These are phyloP conservation scores for Megaceryle maxima DNA, from an alignment of 2,113 vertebrate genomes.

Conservation along the genomic window DNA sequence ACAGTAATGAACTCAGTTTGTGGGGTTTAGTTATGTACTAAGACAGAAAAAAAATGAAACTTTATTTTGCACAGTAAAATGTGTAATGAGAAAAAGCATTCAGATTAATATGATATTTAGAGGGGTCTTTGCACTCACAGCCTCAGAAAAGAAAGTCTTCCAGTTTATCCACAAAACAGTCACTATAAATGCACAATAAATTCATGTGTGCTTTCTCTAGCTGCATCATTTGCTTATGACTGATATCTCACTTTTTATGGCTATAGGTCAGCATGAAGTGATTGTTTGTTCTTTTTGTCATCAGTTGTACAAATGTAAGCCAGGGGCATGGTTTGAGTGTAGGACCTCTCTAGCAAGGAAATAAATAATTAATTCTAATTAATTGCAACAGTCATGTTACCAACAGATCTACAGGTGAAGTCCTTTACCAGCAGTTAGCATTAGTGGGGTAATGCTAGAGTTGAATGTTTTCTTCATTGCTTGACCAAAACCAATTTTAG, in stretches of 20 bases:
- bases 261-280: neutral
- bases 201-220: neutral
- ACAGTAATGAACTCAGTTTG: neutral
- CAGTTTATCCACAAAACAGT: neutral
- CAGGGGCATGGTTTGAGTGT: neutral
- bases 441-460: neutral
- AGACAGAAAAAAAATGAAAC: neutral
- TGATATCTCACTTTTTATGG: neutral
- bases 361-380: neutral
- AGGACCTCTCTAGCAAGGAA: neutral
- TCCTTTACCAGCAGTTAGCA: neutral
- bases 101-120: neutral
- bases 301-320: neutral
- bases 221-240: neutral
- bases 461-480: neutral
- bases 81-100: neutral
- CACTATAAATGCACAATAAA: neutral
- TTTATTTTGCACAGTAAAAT: neutral
- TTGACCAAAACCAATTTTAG: neutral
- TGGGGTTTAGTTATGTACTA: neutral
- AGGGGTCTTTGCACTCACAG: neutral
- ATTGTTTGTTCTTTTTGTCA: conserved; percentile 16
- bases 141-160: neutral
- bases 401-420: neutral
- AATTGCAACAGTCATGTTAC: conserved; percentile 13